Evolutionary conservation across 2,797 vertebrate species (phyloP), one percentile per base, ranked within the genome.

Genomic region (Sebastes ruberrimus): DNA sequence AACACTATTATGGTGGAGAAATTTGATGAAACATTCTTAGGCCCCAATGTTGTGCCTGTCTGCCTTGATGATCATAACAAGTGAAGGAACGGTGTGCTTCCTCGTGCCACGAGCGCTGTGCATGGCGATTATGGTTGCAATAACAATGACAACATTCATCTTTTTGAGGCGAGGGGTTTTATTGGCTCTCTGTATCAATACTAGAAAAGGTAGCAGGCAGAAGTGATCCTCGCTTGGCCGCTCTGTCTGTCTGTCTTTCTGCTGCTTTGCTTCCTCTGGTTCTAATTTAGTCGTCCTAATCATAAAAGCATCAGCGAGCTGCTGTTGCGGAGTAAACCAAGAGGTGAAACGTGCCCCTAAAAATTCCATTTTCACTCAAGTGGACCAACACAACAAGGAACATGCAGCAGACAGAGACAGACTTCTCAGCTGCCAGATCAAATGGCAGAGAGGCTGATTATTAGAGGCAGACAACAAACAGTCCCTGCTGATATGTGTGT

Each of bases 341-440:
- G 88, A 92, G 89, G 93, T 92, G 91, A 94, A 95, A 95, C 38
- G 71, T 73, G 76, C 88, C 81, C 87, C 82, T 85, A 89, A 92
- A 93, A 93, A 91, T 92, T 92, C 88, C 82, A 94, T 92, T 91
- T 94, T 90, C 89, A 82, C 89, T 94, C 86, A 93, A 94, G 92
- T 93, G 90, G 87, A 92, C 90, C 81, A 77, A 82, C 89, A 88
- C 84, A 84, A 90, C 85, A 67, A 87, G 88, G 82, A 89, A 83
- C 86, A 81, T 23, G 85, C 73, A 82, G 80, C 22, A 87, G 76
- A 89, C 78, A 64, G 76, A 86, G 87, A 66, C 84, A 74, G 86
- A 80, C 82, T 81, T 88, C 74, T 85, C 82, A 76, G 87, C 88
- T 74, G 84, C 80, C 81, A 84, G 90, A 91, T 93, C 88, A 89